Evolutionary conservation across 2,113 vertebrate species (phyloP).

Genomic region (Gobiocypris rarus): DNA sequence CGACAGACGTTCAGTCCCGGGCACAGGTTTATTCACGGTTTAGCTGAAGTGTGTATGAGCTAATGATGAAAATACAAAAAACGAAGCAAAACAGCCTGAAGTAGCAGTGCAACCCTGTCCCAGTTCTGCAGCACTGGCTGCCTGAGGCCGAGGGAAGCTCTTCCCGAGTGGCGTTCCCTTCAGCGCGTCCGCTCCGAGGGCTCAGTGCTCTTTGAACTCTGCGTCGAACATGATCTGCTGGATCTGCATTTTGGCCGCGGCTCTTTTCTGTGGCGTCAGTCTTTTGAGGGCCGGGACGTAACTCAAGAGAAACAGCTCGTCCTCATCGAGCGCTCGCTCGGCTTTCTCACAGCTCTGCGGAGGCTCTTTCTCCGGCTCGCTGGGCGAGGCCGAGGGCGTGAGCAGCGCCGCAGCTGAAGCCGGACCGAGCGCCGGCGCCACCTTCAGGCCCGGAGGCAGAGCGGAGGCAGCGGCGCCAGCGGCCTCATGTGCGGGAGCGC

Average conservation of each 20-base stretch:
- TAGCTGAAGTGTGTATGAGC: no score
- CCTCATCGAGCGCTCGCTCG: not conserved
- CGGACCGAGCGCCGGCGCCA: slow-evolving; percentile 19
- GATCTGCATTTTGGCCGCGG: slow-evolving; percentile 37
- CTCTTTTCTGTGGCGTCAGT: slow-evolving; percentile 36
- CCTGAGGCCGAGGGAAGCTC: no score
- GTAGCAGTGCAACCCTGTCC: no score
- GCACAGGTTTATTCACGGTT: no score
- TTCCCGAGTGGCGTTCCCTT: no score
- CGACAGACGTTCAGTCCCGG: no score
- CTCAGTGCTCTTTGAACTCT: slow-evolving; percentile 22
- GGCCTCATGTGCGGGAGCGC: slow-evolving; percentile 44
- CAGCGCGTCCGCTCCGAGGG: no score
- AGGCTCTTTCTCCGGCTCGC: slow-evolving; percentile 33
- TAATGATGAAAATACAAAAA: no score
- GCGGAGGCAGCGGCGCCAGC: slow-evolving; percentile 55
- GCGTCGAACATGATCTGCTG: slow-evolving; percentile 47
- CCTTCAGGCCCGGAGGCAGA: slow-evolving; percentile 47
- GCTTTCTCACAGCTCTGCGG: not conserved
- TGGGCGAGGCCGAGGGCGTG: not conserved
- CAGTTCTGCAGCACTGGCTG: no score
- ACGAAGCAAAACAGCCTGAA: no score
- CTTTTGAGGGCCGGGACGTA: slow-evolving; percentile 39
- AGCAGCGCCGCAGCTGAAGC: not conserved
- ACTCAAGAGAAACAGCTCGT: slow-evolving; percentile 64